Evolutionary conservation across 2,113 vertebrate species (phyloP), one percentile per base, ranked within the genome.

Genomic region (Turnix velox): DNA sequence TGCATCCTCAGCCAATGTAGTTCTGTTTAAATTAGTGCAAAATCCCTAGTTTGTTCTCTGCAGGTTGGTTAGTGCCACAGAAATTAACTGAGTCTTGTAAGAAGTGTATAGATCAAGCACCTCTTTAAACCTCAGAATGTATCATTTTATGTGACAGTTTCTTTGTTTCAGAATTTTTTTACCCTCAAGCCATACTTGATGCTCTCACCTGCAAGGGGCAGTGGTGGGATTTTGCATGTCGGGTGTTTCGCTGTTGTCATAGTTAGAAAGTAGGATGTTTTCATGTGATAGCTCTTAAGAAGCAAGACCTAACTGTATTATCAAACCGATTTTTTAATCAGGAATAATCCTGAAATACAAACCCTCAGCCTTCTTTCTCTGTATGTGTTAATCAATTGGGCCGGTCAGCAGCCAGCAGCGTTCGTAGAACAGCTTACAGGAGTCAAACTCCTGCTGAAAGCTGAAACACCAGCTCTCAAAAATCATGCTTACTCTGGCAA

Each of bases 161-260:
- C 42, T 83, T 76, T 72, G 9, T 25, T 20, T 79, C 7, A 8
- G 17, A 28, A 12, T 31, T 30, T 73, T 45, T 45, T 18, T 45
- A 1, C 0, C 0, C 28, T 0, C 3, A 69, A 83, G 24, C 33
- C 18, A 9, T 0, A 0, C 19, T 82, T 17, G 5, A 15, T 45
- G 37, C 6, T 42, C 31, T 49, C 58, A 79, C 31, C 12, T 85
- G 39, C 58, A 40, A 89, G 24, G 31, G 23, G 15, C 28, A 33
- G 54, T 31, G 35, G 17, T 19, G 1, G 24, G 3, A 12, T 61
- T 52, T 52, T 52, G 18, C 5, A 19, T 49, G 87, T 66, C 12
- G 58, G 25, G 18, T 57, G 18, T 52, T 63, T 23, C 79, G 35
- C 59, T 46, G 14, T 49, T 83, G 31, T 85, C 28, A 12, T 30